These are phyloP conservation scores for Teinopalpus imperialis DNA, from an alignment of 2,888 invertebrate species.

Conservation along the genomic window DNA sequence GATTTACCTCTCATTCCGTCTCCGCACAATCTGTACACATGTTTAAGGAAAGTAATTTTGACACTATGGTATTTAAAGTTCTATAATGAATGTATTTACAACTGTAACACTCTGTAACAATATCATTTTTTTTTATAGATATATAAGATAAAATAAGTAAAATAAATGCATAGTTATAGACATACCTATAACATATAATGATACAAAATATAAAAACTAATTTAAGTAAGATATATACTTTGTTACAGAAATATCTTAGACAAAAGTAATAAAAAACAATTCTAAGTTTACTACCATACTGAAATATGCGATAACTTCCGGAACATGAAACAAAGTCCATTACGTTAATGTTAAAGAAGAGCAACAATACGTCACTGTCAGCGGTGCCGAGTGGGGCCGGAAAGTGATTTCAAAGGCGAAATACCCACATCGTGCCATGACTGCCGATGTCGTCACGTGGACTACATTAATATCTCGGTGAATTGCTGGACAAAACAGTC, in stretches of 20 bases:
- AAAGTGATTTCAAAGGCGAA: constrained; percentile 77
- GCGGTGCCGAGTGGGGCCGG: constrained; percentile 56
- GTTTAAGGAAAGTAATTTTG: constrained; percentile 44
- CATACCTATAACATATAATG: not conserved
- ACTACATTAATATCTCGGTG: constrained; percentile 68
- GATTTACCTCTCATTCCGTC: constrained; percentile 68
- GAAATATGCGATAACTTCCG: constrained; percentile 69
- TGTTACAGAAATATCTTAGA: not conserved
- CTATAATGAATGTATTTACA: no score
- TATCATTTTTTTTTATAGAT: not conserved
- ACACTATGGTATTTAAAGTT: constrained; percentile 1
- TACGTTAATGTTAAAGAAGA: constrained; percentile 77
- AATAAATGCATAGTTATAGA: not conserved
- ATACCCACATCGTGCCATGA: constrained; percentile 71
- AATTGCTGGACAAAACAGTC: constrained; percentile 60
- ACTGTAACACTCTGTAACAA: no score
- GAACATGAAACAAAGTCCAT: constrained; percentile 76
- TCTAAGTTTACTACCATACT: constrained; percentile 29
- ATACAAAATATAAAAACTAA: constrained; percentile 32
- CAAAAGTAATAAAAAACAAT: constrained; percentile 28
- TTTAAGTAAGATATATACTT: not conserved
- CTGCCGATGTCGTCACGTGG: constrained; percentile 57
- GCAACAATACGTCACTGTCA: constrained; percentile 78
- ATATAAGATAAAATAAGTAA: no score
- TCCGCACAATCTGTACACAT: constrained; percentile 68